Evolutionary conservation across 2,113 vertebrate genomes (phyloP).

Genomic region (Odontesthes bonariensis): DNA sequence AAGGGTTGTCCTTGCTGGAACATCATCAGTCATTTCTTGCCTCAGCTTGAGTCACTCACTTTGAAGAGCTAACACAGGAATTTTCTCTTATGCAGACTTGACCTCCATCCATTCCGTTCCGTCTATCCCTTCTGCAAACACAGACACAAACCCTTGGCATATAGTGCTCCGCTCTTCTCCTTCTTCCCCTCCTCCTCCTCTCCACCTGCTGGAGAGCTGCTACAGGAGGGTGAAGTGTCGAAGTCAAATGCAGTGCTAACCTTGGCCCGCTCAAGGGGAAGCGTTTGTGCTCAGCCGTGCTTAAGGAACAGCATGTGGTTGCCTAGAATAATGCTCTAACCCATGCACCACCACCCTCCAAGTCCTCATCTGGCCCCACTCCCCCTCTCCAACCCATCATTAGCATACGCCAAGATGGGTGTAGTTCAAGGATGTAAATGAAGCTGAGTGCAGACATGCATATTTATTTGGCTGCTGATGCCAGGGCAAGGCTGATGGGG

Average conservation of each 20-base stretch:
- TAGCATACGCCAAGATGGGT: slow-evolving; percentile 65
- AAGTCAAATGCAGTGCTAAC: slow-evolving; percentile 59
- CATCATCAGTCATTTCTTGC: background rate
- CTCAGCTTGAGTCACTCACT: background rate
- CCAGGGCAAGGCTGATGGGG: background rate
- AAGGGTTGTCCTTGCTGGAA: background rate
- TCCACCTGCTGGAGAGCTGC: slow-evolving; percentile 35
- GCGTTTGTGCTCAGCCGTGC: slow-evolving; percentile 44
- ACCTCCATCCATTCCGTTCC: slow-evolving; percentile 21
- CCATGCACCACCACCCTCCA: background rate
- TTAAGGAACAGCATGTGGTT: slow-evolving; percentile 54
- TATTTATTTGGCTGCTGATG: slow-evolving; percentile 55
- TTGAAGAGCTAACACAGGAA: slow-evolving; percentile 13
- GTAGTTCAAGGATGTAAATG: slow-evolving; percentile 63
- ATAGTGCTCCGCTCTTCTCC: background rate
- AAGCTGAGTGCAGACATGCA: slow-evolving; percentile 40
- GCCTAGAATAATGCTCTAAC: slow-evolving; percentile 19
- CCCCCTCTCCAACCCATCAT: slow-evolving; percentile 40
- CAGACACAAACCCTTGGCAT: slow-evolving; percentile 14
- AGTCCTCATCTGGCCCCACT: background rate
- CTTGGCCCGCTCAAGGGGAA: slow-evolving; percentile 64
- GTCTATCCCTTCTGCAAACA: slow-evolving; percentile 1
- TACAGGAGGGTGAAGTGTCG: slow-evolving; percentile 62
- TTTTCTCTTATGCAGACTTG: slow-evolving; percentile 13
- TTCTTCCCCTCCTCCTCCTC: slow-evolving; percentile 2